Base-by-base conservation (phyloP, 2,113 vertebrate genomes). In the Dicentrarchus labrax region DNA sequence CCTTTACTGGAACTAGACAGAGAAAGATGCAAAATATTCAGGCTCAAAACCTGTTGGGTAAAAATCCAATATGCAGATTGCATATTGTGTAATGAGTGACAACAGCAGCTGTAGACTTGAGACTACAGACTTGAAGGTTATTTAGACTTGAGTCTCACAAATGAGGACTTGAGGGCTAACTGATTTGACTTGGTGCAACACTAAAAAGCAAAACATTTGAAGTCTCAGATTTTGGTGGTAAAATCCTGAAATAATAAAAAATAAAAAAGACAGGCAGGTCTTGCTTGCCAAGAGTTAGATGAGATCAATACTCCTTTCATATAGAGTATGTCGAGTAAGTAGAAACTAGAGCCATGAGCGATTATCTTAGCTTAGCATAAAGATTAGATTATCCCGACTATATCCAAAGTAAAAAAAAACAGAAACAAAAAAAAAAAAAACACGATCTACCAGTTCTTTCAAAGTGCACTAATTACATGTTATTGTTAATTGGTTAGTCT, bases 1-100 rank as follows among this genome's bases (percentile, higher is more conserved):
- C 39, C 68, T 78, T 78, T 61, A 47, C n/a, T 69, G 41, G 77
- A 77, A 51, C 59, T 45, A 80, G 54, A 68, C 11, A 2, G 6
- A 76, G 86, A 74, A 43, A 82, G 22, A 68, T 66, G 57, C 59
- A 65, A 16, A 65, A 47, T 45, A 48, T 73, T 68, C 16, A 62
- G 24, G 12, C 43, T 75, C 9, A 59, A 54, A 60, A 50, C 24
- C 30, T 47, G 22, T 65, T 43, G 38, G 39, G 47, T 80, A 15
- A 45, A n/a, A 61, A 76, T 38, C 17, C 65, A 30, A 30, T 30
- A 16, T n/a, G 8, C 36, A 24, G 13, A 54, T 4, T 5, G 9
- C 2, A 16, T 57, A 6, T n/a, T 48, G 24, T 47, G 30, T 66
- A 48, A 53, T 38, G 6, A 22, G 30, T 51, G 1, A 50, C 48